phyloP scores from a whole-genome alignment of 2,888 invertebrate genomes.

The Erannis defoliaria region DNA sequence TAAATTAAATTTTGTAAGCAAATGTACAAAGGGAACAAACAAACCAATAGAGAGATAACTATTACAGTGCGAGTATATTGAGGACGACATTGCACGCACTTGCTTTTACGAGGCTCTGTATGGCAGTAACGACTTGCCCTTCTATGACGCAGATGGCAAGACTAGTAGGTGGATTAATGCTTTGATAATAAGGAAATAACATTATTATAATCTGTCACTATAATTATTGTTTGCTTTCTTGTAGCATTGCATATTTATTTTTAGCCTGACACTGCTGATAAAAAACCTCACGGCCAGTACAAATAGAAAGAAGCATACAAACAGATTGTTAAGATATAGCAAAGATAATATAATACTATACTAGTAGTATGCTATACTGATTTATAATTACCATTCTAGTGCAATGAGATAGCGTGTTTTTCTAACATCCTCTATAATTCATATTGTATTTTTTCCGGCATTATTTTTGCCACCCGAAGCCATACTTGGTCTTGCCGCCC shows the following conservation, averaged over 20 bases:
- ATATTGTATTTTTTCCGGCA: too few relatives aligned
- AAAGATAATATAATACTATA: too few relatives aligned
- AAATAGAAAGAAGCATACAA: too few relatives aligned
- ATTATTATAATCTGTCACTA: neutral
- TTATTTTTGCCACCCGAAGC: too few relatives aligned
- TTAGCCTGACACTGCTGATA: too few relatives aligned
- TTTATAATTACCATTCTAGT: too few relatives aligned
- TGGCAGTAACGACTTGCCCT: constrained; percentile 1
- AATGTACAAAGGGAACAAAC: neutral
- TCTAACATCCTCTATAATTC: too few relatives aligned
- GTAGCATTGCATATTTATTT: neutral
- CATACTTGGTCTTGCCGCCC: too few relatives aligned
- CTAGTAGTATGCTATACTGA: too few relatives aligned
- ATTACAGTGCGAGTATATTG: neutral
- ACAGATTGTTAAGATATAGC: too few relatives aligned
- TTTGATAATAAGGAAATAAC: constrained; percentile 10
- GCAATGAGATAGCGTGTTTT: too few relatives aligned
- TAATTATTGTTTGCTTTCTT: neutral
- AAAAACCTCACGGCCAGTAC: too few relatives aligned
- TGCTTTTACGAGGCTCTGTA: constrained; percentile 5
- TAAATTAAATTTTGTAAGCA: neutral
- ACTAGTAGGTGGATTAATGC: neutral
- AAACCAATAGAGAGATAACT: neutral
- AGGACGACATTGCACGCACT: neutral
- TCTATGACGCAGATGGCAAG: constrained; percentile 5